Evolutionary conservation across 2,888 invertebrate species (phyloP).

Genomic region (Harmothoe impar): DNA sequence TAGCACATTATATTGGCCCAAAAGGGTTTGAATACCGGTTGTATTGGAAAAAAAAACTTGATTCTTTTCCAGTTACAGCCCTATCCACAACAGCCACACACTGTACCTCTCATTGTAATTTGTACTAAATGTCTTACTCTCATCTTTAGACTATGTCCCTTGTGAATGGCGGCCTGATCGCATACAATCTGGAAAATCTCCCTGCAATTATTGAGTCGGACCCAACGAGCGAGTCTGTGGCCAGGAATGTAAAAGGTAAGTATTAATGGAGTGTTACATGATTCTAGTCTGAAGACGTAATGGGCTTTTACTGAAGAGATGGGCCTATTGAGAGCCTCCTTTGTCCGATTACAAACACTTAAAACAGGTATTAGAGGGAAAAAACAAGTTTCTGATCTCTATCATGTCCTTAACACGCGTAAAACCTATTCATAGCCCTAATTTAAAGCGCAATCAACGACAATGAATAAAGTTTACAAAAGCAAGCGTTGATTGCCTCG

Average conservation of each 20-base stretch:
- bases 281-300: not conserved
- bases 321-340: not conserved
- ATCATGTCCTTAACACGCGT: not conserved
- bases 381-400: constrained; percentile 5
- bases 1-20: too few species aligned
- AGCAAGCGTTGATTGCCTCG: not conserved
- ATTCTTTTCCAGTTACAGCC: too few species aligned
- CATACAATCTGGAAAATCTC: constrained; percentile 31
- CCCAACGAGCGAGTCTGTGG: not conserved
- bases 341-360: not conserved
- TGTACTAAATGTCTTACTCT: not conserved
- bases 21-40: too few species aligned
- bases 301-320: not conserved
- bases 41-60: too few species aligned
- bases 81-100: too few species aligned
- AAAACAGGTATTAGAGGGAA: not conserved
- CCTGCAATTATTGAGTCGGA: not conserved
- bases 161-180: constrained; percentile 31
- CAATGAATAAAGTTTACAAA: not conserved
- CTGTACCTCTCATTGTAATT: too few species aligned
- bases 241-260: not conserved
- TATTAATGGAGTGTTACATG: not conserved
- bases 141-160: constrained; percentile 40
- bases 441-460: constrained; percentile 9
- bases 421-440: constrained; percentile 20